These are phyloP conservation scores for Clanis bilineata DNA, from an alignment of 2,888 invertebrate genomes.

Conservation along the genomic window DNA sequence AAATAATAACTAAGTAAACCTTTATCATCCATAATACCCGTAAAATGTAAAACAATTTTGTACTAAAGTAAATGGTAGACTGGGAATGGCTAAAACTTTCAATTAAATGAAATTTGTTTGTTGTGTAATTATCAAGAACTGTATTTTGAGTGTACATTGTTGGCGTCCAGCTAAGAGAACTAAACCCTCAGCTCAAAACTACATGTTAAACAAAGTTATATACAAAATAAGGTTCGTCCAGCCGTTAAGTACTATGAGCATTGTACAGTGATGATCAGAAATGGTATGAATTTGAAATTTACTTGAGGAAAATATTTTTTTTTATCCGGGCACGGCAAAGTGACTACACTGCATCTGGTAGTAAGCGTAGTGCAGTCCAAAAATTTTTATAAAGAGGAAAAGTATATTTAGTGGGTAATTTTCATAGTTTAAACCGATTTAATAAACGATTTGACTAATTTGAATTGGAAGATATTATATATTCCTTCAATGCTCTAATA, in stretches of 20 bases:
- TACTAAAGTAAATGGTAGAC: background rate
- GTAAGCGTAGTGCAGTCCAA: too few relatives aligned
- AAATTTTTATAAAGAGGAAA: too few relatives aligned
- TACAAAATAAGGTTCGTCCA: constrained; percentile 39
- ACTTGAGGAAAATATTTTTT: background rate
- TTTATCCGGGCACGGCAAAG: too few relatives aligned
- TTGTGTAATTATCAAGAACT: background rate
- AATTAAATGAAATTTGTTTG: constrained; percentile 10
- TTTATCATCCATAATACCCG: background rate
- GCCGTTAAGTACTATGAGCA: constrained; percentile 6
- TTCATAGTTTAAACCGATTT: too few relatives aligned
- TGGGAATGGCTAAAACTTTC: background rate
- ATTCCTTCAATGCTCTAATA: too few relatives aligned
- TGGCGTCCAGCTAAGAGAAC: constrained; percentile 29
- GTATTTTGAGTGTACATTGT: constrained; percentile 19
- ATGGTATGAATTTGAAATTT: background rate
- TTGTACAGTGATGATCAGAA: background rate
- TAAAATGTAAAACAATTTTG: background rate
- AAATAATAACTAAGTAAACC: background rate
- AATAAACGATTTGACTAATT: too few relatives aligned
- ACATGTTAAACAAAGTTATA: constrained; percentile 40
- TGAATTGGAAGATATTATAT: too few relatives aligned
- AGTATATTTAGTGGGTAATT: too few relatives aligned
- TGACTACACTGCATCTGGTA: too few relatives aligned
- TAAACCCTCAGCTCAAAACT: constrained; percentile 35